These are phyloP conservation scores for Xenopus laevis DNA, from an alignment of 2,113 vertebrate genomes.

Conservation along the genomic window DNA sequence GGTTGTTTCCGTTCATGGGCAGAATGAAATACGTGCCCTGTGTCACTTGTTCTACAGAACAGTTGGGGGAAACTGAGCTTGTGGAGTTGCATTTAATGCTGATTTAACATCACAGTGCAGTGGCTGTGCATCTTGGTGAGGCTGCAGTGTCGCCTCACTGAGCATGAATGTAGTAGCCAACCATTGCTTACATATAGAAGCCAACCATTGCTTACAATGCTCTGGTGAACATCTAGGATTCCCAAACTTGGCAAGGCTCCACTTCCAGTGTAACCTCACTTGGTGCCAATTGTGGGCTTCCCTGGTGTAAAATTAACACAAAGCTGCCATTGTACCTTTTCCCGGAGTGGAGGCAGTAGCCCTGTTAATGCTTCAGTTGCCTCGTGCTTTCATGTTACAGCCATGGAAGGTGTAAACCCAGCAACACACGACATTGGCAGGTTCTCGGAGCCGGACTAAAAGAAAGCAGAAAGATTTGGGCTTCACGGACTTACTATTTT, in stretches of 20 bases:
- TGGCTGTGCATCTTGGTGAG: background rate
- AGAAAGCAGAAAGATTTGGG: background rate
- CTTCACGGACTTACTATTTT: constrained; percentile 35
- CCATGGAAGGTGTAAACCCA: background rate
- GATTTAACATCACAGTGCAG: background rate
- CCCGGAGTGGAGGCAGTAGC: background rate
- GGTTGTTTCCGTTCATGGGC: background rate
- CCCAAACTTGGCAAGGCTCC: no score
- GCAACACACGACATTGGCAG: constrained; percentile 1
- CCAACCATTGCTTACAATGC: background rate
- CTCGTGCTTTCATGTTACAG: background rate
- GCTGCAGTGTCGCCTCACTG: background rate
- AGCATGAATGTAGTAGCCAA: background rate
- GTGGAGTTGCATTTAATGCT: no score
- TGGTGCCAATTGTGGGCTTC: no score
- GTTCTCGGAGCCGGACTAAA: background rate
- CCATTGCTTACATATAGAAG: background rate
- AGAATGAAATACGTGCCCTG: background rate
- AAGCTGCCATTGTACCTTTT: no score
- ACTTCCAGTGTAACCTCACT: background rate
- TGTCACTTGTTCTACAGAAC: background rate
- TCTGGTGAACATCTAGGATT: no score
- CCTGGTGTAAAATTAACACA: no score
- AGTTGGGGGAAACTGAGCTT: background rate
- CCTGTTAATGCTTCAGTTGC: background rate